Conservation (phyloP, 2,888 invertebrate species). For the Nomada goodeniana region DNA sequence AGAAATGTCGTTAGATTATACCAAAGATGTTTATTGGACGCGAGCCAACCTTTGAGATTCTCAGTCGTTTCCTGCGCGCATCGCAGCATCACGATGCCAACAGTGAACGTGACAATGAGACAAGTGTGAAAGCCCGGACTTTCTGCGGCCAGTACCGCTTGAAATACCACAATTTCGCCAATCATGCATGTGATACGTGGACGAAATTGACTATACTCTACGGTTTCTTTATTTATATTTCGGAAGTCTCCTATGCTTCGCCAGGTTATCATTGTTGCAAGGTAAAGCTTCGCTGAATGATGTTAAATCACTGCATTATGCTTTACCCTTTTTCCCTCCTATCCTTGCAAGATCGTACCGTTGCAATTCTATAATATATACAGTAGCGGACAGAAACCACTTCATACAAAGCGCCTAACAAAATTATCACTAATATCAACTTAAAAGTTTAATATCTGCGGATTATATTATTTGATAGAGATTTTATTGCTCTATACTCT, state of each 20-base stretch:
- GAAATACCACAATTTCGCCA: slow-evolving; percentile 68
- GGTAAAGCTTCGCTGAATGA: too few relatives aligned
- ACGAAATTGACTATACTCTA: neutral
- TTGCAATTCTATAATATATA: too few relatives aligned
- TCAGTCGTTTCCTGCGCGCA: slow-evolving; percentile 55
- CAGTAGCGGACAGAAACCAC: too few relatives aligned
- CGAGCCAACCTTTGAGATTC: slow-evolving; percentile 74
- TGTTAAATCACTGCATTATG: too few relatives aligned
- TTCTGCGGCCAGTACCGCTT: slow-evolving; percentile 61
- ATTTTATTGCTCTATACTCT: too few relatives aligned
- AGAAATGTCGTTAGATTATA: slow-evolving; percentile 79
- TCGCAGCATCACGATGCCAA: slow-evolving; percentile 71
- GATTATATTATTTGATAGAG: too few relatives aligned
- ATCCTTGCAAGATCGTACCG: too few relatives aligned
- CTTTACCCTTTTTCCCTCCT: too few relatives aligned
- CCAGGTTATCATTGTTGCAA: too few relatives aligned
- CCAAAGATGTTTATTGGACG: slow-evolving; percentile 80
- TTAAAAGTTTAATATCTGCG: too few relatives aligned
- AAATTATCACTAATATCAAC: too few relatives aligned
- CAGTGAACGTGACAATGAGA: slow-evolving; percentile 78
- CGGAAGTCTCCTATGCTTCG: neutral
- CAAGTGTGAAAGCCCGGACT: slow-evolving; percentile 73
- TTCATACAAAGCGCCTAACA: too few relatives aligned
- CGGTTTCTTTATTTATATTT: neutral
- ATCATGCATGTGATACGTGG: slow-evolving; percentile 2